Percentiles rank a stretch among this genome's conserved stretches.
Evolutionary conservation across 2,113 vertebrate genomes (phyloP).

Genomic region (Mola mola): DNA sequence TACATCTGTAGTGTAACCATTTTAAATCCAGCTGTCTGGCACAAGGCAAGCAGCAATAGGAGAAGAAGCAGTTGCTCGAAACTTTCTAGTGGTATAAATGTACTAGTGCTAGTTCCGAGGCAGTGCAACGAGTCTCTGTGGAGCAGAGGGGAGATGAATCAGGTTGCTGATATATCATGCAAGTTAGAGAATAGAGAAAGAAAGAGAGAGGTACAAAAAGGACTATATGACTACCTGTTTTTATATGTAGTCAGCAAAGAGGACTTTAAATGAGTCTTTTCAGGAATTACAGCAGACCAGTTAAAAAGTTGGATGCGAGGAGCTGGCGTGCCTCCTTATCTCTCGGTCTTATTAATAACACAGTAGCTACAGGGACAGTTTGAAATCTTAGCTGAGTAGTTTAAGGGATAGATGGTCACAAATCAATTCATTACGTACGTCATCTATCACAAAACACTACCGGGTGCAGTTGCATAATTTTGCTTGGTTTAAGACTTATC

Average conservation of each 20-base stretch:
- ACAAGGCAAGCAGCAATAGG: conserved; percentile 51
- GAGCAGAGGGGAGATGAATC: conserved; percentile 38
- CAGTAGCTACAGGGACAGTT: conserved; percentile 35
- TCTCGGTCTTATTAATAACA: conserved; percentile 32
- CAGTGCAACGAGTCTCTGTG: conserved; percentile 46
- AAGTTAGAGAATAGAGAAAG: conserved; percentile 33
- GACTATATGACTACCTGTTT: conserved; percentile 20
- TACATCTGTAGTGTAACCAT: conserved; percentile 60
- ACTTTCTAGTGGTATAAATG: conserved; percentile 57
- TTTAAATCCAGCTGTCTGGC: conserved; percentile 64
- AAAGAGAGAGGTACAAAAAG: conserved; percentile 10
- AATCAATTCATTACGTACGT: conserved; percentile 65
- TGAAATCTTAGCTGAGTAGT: conserved; percentile 38
- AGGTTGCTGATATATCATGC: conserved; percentile 34
- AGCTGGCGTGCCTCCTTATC: conserved; percentile 31
- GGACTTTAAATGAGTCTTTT: conserved; percentile 31
- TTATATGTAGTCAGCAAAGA: conserved; percentile 32
- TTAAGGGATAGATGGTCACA: conserved; percentile 60
- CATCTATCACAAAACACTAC: conserved; percentile 48
- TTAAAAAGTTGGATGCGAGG: too few relatives aligned
- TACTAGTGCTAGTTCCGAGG: conserved; percentile 40
- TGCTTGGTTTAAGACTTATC: conserved; percentile 63
- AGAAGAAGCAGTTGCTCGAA: conserved; percentile 54
- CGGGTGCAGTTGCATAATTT: conserved; percentile 52
- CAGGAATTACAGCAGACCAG: conserved; percentile 29